phyloP scores from a whole-genome alignment of 2,888 invertebrate species.

The Morpho achilles region DNA sequence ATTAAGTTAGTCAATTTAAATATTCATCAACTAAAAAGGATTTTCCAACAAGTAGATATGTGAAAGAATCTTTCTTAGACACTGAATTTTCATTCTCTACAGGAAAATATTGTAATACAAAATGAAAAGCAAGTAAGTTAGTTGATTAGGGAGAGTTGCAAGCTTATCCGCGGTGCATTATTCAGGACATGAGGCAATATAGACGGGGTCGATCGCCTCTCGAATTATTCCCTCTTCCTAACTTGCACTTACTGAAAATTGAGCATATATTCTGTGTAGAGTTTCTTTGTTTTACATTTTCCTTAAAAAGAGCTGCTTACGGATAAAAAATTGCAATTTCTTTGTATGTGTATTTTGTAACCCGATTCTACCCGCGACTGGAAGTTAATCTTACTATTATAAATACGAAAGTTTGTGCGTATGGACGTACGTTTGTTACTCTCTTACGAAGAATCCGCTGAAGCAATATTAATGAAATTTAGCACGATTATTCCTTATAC shows the following conservation, averaged over 20 bases:
- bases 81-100: background rate
- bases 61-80: background rate
- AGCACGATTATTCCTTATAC: too few relatives aligned
- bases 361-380: too few relatives aligned
- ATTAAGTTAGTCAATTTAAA: too few relatives aligned
- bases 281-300: constrained; percentile 17
- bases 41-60: too few relatives aligned
- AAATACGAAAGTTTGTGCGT: too few relatives aligned
- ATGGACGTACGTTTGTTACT: too few relatives aligned
- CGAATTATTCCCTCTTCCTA: constrained; percentile 29
- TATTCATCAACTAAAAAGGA: too few relatives aligned
- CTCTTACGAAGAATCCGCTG: too few relatives aligned
- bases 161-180: constrained; percentile 44
- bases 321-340: too few relatives aligned
- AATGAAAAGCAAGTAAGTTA: constrained; percentile 10
- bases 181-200: constrained; percentile 53
- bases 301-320: background rate
- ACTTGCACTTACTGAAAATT: constrained; percentile 30
- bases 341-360: too few relatives aligned
- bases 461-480: too few relatives aligned
- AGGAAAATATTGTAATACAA: constrained; percentile 1
- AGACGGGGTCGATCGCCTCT: constrained; percentile 44
- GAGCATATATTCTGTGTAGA: constrained; percentile 20
- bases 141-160: constrained; percentile 18
- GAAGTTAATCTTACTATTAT: too few relatives aligned